These are phyloP conservation scores for Arothron firmamentum DNA, from an alignment of 2,113 vertebrate species.

Conservation along the genomic window DNA sequence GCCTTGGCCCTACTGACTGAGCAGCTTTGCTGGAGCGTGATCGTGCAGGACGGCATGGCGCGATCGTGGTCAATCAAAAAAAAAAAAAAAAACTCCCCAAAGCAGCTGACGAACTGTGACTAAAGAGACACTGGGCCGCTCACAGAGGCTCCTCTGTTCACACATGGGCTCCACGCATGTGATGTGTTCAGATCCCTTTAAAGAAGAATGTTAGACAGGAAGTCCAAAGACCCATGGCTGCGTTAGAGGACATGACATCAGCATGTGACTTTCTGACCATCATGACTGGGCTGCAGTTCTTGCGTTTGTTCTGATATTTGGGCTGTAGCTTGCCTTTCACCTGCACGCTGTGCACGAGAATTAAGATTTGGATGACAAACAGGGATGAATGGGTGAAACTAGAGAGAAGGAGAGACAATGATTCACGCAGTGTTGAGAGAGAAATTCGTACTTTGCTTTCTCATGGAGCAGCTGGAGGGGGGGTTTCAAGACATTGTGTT, in stretches of 20 bases:
- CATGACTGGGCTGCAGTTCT: background rate
- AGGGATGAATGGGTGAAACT: conserved; percentile 38
- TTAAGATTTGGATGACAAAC: conserved; percentile 33
- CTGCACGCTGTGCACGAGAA: conserved; percentile 36
- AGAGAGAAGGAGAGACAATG: conserved; percentile 4
- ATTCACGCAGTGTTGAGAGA: conserved; percentile 15
- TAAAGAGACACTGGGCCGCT: conserved; percentile 26
- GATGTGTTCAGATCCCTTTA: background rate
- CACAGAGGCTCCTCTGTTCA: conserved; percentile 17
- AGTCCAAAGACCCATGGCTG: no score
- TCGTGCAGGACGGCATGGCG: conserved; percentile 24
- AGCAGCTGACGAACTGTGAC: conserved; percentile 22
- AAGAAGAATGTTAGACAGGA: background rate
- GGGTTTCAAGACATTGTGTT: conserved; percentile 49
- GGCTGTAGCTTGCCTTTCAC: conserved; percentile 6
- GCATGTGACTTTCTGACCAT: background rate
- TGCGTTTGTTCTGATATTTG: background rate
- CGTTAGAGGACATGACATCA: no score
- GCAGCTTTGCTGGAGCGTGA: conserved; percentile 24
- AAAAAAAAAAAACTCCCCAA: background rate
- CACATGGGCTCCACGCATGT: conserved; percentile 2
- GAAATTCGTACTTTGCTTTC: conserved; percentile 26
- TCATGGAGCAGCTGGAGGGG: conserved; percentile 57
- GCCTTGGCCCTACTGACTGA: conserved; percentile 25
- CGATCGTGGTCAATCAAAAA: no score